These are phyloP conservation scores for Epistrophella euchroma DNA, from an alignment of 2,888 invertebrate genomes.

Conservation along the genomic window DNA sequence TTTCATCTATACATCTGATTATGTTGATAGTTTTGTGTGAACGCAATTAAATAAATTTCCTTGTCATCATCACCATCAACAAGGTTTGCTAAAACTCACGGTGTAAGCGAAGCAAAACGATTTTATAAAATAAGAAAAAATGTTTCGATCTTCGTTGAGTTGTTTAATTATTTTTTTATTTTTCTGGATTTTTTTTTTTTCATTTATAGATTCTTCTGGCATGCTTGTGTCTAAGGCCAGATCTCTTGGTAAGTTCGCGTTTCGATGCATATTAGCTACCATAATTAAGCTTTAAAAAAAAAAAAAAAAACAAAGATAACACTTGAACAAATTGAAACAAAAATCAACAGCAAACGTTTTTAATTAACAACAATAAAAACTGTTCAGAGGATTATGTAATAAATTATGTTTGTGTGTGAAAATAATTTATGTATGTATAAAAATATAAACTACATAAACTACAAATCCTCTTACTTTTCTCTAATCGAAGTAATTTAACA, in stretches of 20 bases:
- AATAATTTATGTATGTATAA: conserved; percentile 48
- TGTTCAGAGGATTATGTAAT: conserved; percentile 48
- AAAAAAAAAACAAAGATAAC: conserved; percentile 52
- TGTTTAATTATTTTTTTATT: conserved; percentile 78
- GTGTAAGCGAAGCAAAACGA: conserved; percentile 31
- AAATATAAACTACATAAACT: conserved; percentile 37
- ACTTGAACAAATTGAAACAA: conserved; percentile 46
- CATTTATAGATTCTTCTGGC: conserved; percentile 90
- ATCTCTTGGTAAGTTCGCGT: conserved; percentile 88
- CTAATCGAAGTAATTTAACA: conserved; percentile 66
- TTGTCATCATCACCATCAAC: not conserved
- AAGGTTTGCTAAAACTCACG: conserved; percentile 3
- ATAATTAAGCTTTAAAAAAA: conserved; percentile 65
- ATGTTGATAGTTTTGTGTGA: conserved; percentile 14
- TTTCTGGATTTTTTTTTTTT: conserved; percentile 85
- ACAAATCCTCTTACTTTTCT: conserved; percentile 54
- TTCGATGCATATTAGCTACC: conserved; percentile 79
- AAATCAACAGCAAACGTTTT: conserved; percentile 55
- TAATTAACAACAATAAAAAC: conserved; percentile 59
- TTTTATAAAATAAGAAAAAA: conserved; percentile 41
- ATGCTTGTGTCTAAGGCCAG: conserved; percentile 91
- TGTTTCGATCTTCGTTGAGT: conserved; percentile 59
- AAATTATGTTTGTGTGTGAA: conserved; percentile 64
- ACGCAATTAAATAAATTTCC: conserved; percentile 8
- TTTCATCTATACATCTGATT: not conserved